Conservation (phyloP, 2,797 vertebrate species). For the Malurus leucopterus region DNA sequence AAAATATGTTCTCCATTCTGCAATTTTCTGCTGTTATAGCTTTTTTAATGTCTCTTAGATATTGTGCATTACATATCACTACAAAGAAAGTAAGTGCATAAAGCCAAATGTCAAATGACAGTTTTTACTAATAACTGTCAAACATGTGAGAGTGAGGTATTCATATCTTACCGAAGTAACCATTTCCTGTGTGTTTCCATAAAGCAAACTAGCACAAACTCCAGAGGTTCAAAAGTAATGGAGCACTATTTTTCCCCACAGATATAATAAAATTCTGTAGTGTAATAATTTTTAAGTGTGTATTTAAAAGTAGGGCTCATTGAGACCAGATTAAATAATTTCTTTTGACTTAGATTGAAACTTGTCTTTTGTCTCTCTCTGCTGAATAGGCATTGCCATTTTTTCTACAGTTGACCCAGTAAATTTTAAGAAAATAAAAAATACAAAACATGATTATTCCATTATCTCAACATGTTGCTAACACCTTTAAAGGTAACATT, state of each 20-base stretch:
- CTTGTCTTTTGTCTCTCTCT: neutral
- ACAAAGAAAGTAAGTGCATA: neutral
- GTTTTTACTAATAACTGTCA: neutral
- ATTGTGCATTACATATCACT: neutral
- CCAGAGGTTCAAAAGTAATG: neutral
- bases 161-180: neutral
- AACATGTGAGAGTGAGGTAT: neutral
- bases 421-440: neutral
- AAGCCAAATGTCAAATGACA: neutral
- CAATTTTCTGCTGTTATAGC: fast-evolving
- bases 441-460: neutral
- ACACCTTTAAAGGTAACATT: neutral
- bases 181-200: neutral
- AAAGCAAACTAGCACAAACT: neutral
- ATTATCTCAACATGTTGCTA: neutral
- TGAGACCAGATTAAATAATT: neutral
- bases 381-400: neutral
- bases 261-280: neutral
- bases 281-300: neutral
- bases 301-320: neutral
- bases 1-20: neutral
- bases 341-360: neutral
- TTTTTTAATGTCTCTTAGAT: neutral
- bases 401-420: neutral
- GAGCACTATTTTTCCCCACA: neutral